Base-by-base conservation (phyloP, 2,113 vertebrate genomes). In the Castor canadensis region DNA sequence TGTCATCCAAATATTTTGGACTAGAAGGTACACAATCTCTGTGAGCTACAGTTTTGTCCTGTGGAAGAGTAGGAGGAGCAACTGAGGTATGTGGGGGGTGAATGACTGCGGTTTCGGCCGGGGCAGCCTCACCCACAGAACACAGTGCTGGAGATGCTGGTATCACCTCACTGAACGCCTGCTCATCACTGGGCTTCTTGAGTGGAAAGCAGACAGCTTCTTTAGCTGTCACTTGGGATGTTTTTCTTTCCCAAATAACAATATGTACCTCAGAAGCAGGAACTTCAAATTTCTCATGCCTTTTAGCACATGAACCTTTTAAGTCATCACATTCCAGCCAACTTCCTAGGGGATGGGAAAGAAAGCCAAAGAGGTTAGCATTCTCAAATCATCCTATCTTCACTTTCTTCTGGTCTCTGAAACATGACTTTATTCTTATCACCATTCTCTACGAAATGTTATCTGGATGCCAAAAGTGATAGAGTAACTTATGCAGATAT, bases 321-420 rank as follows among this genome's bases (percentile, higher is more conserved):
- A 99, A 96, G 95, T 99, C 99, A 93, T 99, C 99, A 80, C 99
- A 99, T 90, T 99, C 99, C 75, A 99, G 97, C 99, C 99, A 99
- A 3, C 97, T 98, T 72, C 99, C 99, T 99, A 96, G 43, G 97
- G 91, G 98, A 83, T 1, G n/a, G 45, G n/a, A 47, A 45, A 97
- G 92, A 96, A 1, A 95, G 87, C 24, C 86, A 94, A 56, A 83
- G 32, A 95, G 15, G 71, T 92, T 32, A 98, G 94, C 52, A 86
- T 15, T 97, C 69, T 83, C 60, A 54, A 54, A 16, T 5, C 24
- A 47, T 75, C 49, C 62, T 3, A n/a, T 16, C 13, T 49, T 43
- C 35, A 54, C 40, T 60, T 54, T 20, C 60, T 58, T 69, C 20
- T 54, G 45, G 35, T 16, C 71, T 49, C 43, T 28, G 0, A 17